Base-by-base conservation (phyloP, 2,888 invertebrate species). In the Cepaea hortensis region DNA sequence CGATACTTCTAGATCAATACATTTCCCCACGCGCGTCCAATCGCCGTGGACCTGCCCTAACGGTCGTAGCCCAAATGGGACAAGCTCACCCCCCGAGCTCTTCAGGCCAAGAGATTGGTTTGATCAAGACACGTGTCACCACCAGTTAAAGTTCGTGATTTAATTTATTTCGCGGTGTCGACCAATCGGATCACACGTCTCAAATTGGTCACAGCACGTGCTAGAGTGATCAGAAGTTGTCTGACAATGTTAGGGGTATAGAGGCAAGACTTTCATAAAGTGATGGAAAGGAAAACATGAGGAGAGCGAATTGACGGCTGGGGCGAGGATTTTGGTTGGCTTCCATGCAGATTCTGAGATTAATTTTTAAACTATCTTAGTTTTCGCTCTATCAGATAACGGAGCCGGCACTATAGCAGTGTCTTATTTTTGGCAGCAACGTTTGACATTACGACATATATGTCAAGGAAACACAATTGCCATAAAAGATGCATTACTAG, bases 91-190 rank as follows among this genome's bases (percentile, higher is more conserved):
- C 75, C 48, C 61, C 46, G 75, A 75, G 75, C 82, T 82, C 82
- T 73, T 65, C 84, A 73, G 84, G 46, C 79, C 77, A 79, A 77
- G 79, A 85, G 85, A 77, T 79, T 72, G 73, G 85, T 81, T 80
- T 81, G 85, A 85, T 80, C 80, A 73, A 61, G 48, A 73, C 80
- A 73, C 72, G 85, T 81, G 85, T 15, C 48, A 48, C 73, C 15
- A 61, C 85, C 81, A 81, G 81, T 85, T 65, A 81, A 68, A 15
- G 65, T 48, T 62, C 81, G 85, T 85, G 85, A 85, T 75, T 81
- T 75, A 79, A 85, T 72, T 85, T 72, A 79, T 68, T 79, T 62
- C 50, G n/a, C 77, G 55, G 48, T 23, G 23, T 5, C 61, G 50
- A 62, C 73, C 85, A 85, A 85, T 50, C 75, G 62, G 62, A 72